phyloP scores from a whole-genome alignment of 2,113 vertebrate species.

The Asarcornis scutulata region DNA sequence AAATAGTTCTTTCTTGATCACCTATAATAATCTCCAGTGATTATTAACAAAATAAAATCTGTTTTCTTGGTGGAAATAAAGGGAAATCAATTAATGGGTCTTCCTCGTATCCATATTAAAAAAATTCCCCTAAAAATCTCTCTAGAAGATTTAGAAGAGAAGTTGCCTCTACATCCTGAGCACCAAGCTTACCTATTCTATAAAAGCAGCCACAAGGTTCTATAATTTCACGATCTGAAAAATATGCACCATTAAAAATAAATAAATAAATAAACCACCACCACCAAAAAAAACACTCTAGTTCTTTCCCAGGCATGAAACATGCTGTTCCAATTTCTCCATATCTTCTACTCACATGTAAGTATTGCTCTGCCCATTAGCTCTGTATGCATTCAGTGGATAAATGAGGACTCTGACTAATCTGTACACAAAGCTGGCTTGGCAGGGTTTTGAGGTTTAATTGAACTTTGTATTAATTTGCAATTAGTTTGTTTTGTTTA shows the following conservation, averaged over 20 bases:
- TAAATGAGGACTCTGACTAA: conserved; percentile 54
- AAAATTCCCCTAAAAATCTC: no score
- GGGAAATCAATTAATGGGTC: neutral
- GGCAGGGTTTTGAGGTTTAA: conserved; percentile 50
- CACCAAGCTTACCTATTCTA: neutral
- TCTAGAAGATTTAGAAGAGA: neutral
- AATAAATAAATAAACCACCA: neutral
- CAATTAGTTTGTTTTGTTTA: conserved; percentile 70
- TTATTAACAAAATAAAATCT: neutral
- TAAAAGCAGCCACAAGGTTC: neutral
- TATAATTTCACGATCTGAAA: neutral
- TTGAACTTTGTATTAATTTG: conserved; percentile 66
- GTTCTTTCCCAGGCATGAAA: neutral
- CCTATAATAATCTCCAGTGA: neutral
- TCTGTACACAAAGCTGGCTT: conserved; percentile 39
- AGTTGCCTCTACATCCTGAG: neutral
- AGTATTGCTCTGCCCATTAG: neutral
- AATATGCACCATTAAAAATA: neutral
- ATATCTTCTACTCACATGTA: neutral
- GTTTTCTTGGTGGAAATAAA: neutral
- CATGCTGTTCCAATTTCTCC: neutral
- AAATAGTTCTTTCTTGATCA: neutral
- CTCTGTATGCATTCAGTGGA: neutral
- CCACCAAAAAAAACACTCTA: no score
- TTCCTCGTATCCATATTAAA: neutral